phyloP scores from a whole-genome alignment of 37 sponge, comb jelly and placozoan species.

The Halichondria panicea region DNA sequence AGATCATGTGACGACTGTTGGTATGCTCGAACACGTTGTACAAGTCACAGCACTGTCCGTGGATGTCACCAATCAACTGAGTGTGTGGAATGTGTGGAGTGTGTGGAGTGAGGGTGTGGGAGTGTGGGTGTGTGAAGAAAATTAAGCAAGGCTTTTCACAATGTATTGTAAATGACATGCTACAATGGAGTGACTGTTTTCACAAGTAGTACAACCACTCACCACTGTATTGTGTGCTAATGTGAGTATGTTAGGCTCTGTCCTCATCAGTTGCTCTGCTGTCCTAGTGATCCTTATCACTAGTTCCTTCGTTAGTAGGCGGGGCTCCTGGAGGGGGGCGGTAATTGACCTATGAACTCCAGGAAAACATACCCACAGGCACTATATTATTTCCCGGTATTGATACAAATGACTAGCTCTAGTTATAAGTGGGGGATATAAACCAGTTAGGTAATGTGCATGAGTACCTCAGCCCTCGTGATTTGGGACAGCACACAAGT shows the following conservation, averaged over 20 bases:
- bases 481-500: too few relatives aligned
- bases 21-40: constrained; percentile 34
- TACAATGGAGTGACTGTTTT: neutral
- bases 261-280: constrained; percentile 23
- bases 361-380: too few relatives aligned
- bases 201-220: neutral
- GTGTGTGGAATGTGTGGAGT: neutral
- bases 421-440: too few relatives aligned
- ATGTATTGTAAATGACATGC: neutral
- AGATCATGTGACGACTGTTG: constrained; percentile 11
- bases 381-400: too few relatives aligned
- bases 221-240: constrained; percentile 37
- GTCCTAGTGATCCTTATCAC: constrained; percentile 15
- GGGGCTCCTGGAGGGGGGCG: too few relatives aligned
- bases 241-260: constrained; percentile 35
- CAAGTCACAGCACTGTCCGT: constrained; percentile 68
- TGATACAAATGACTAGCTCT: too few relatives aligned
- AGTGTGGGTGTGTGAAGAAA: neutral
- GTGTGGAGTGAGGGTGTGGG: too few relatives aligned
- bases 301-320: too few relatives aligned
- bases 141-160: neutral
- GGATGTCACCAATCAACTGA: constrained; percentile 72
- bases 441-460: too few relatives aligned
- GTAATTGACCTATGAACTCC: too few relatives aligned
- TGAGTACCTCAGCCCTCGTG: too few relatives aligned